Base-by-base conservation (phyloP, 2,113 vertebrate genomes). In the Donacobius atricapilla region DNA sequence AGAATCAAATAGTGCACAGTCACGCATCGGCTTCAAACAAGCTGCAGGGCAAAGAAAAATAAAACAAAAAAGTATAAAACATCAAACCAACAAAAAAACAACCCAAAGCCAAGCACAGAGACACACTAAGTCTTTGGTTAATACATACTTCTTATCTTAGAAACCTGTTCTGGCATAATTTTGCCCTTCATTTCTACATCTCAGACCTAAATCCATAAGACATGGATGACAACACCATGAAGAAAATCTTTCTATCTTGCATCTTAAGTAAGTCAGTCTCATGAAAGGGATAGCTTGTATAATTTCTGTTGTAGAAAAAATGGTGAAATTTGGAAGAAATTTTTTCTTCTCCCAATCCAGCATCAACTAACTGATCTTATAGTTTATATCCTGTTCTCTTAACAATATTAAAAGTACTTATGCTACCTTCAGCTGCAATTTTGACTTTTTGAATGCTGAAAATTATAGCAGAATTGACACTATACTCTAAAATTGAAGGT, bases 1-100 rank as follows among this genome's bases (percentile, higher is more conserved):
- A 64, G 98, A 97, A 90, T 98, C 98, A 94, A 98, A 98, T 5
- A 96, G 79, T 0, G 83, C 11, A 13, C 96, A 97, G 78, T 98
- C 98, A 95, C 45, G 37, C 56, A 95, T 17, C 39, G 97, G 87
- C 87, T 98, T 97, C 66, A 97, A 95, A 78, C 97, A 97, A 78
- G 96, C 98, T 98, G 93, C 37, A 89, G 73, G 53, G 33, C 69
- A 90, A 93, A 63, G 77, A 42, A 82, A 96, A 89, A 90, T 10
- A 40, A 18, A 10, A 2, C 24, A 56, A 22, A 37, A 39, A 15
- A 58, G 88, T 7, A 2, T 47, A 54, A 39, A 39, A 31, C n/a
- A 18, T 0, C 28, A 28, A 56, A 47, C 3, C 12, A 40, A 54
- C 24, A 50, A 48, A 15, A 50, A 48, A 48, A 1, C 15, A 27